Base-by-base conservation (phyloP, 2,113 vertebrate genomes). In the Gracilinanus agilis region DNA sequence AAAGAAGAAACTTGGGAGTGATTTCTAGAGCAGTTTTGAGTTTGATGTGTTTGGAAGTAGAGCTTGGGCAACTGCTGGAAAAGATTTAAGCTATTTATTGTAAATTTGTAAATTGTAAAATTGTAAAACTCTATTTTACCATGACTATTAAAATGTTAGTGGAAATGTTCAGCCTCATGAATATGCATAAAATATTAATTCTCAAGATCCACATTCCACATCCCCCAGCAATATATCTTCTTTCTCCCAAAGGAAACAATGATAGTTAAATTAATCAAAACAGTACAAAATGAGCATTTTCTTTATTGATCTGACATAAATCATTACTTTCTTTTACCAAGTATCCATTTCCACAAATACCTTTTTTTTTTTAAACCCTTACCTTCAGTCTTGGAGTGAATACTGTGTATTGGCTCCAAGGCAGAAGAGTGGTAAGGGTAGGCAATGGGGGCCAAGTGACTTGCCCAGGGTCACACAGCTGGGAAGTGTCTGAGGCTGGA, bases 21-120 rank as follows among this genome's bases (percentile, higher is more conserved):
- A 89, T 40, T 44, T 94, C 88, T 9, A 49, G 3, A 29, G 25
- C 19, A 53, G 61, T 24, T 24, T 89, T 55, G 53, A 53, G n/a
- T 90, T 53, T 90, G 10, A 54, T 11, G 40, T 49, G 24, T 29
- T 90, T 96, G 91, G 53, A 61, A 94, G 55, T 23, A 91, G 55
- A 96, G 34, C 58, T 55, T 83, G 40, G 92, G 53, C 91, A 94
- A 97, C 55, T 44, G 4, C 8, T 75, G 61, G 61, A n/a, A 75
- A 75, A 75, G 61, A n/a, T n/a, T 67, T n/a, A 90, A 55, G 1
- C 24, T 44, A 90, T 1, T 55, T 54, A 23, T 34, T 94, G 44
- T 2, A 44, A 10, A 44, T 56, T 34, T 94, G 44, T 2, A 44
- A 10, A 44, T 56, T 19, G 54, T 5, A 61, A 49, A 49, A 49